phyloP scores from a whole-genome alignment of 2,113 vertebrate species.

The Paracanthobrama guichenoti region DNA sequence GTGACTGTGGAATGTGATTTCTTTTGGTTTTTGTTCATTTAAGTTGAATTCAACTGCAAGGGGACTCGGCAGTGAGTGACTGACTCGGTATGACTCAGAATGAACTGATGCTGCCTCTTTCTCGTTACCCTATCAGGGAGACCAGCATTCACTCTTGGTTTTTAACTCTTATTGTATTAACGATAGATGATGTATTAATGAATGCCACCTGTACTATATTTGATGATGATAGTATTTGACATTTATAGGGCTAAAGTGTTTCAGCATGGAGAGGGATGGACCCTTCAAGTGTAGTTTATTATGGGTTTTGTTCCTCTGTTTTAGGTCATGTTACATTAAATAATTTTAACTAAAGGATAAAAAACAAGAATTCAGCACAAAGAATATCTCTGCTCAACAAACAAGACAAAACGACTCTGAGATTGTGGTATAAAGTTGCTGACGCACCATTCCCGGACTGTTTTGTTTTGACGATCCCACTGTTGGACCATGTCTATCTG shows the following conservation, averaged over 20 bases:
- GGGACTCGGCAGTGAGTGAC: conserved; percentile 51
- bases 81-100: conserved; percentile 40
- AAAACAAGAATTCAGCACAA: conserved; percentile 44
- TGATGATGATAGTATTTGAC: conserved; percentile 58
- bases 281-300: conserved; percentile 44
- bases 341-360: conserved; percentile 32
- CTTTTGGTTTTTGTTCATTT: conserved; percentile 32
- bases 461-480: conserved; percentile 40
- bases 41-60: conserved; percentile 43
- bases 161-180: conserved; percentile 52
- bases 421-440: conserved; percentile 32
- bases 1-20: conserved; percentile 51
- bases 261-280: conserved; percentile 44
- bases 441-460: conserved; percentile 28
- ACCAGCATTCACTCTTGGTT: conserved; percentile 46
- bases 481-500: conserved; percentile 42
- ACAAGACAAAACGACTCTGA: conserved; percentile 13
- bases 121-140: conserved; percentile 43
- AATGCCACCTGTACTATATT: conserved; percentile 57
- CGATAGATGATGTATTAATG: conserved; percentile 54
- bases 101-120: conserved; percentile 51
- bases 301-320: conserved; percentile 45
- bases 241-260: conserved; percentile 53
- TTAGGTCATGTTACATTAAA: conserved; percentile 40
- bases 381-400: conserved; percentile 25